Conservation (phyloP, 37 sponge, comb jelly and placozoan genomes). For the Corticium candelabrum region DNA sequence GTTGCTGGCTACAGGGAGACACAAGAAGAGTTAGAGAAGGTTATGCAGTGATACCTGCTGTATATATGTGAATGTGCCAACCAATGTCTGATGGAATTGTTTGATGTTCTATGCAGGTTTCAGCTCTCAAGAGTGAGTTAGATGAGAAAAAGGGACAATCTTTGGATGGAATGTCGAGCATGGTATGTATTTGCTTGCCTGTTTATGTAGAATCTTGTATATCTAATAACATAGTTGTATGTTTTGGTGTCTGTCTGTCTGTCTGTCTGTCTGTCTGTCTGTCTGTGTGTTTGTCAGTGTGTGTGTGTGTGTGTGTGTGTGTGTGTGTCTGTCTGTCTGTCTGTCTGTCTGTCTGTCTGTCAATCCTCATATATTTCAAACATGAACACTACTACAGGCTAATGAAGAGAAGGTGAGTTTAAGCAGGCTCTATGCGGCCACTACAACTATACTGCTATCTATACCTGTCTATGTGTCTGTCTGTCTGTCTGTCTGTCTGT, state of each 20-base stretch:
- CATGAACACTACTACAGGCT: too few relatives aligned
- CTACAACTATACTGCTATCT: too few relatives aligned
- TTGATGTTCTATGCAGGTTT: constrained; percentile 25
- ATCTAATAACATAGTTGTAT: not conserved
- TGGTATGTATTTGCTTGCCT: constrained; percentile 16
- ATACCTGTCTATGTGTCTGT: too few relatives aligned
- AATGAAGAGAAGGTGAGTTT: too few relatives aligned
- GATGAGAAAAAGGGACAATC: constrained; percentile 68
- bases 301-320: constrained; percentile 13
- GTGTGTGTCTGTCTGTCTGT: not conserved
- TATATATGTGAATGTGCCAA: not conserved
- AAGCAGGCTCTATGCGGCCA: too few relatives aligned
- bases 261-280: constrained; percentile 9
- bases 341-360: not conserved
- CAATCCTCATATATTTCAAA: too few relatives aligned
- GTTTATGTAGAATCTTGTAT: not conserved
- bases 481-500: too few relatives aligned
- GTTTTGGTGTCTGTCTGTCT: too few relatives aligned
- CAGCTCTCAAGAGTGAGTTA: constrained; percentile 66
- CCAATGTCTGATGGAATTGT: not conserved
- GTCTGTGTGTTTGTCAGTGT: too few relatives aligned
- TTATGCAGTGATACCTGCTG: not conserved
- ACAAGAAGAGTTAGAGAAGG: constrained; percentile 79
- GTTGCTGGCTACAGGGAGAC: constrained; percentile 65
- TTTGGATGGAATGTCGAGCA: constrained; percentile 69